Conservation (phyloP, 1,140 invertebrate species). For the Drosophila funebris region DNA sequence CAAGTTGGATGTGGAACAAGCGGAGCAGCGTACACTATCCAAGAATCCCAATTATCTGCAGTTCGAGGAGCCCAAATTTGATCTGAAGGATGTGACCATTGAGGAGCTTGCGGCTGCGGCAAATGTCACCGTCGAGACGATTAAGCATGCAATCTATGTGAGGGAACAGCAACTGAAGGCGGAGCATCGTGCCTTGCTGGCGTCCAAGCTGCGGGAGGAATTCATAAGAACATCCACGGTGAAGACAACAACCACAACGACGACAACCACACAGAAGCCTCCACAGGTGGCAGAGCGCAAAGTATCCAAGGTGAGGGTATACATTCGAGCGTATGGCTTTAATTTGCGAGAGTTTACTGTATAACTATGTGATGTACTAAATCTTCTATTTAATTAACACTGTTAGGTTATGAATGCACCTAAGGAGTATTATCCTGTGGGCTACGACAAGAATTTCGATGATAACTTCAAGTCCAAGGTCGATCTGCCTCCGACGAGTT, state of each 20-base stretch:
- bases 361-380: background rate
- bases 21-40: slow-evolving; percentile 42
- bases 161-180: slow-evolving; percentile 88
- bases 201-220: slow-evolving; percentile 69
- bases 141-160: slow-evolving; percentile 88
- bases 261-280: slow-evolving; percentile 61
- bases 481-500: slow-evolving; percentile 92
- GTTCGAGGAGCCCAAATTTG: slow-evolving; percentile 77
- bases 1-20: slow-evolving; percentile 36
- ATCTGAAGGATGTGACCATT: slow-evolving; percentile 85
- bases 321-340: too few relatives aligned
- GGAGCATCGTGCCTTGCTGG: slow-evolving; percentile 71
- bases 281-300: slow-evolving; percentile 63
- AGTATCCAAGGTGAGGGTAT: slow-evolving; percentile 68
- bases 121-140: slow-evolving; percentile 89
- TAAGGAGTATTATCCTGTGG: slow-evolving; percentile 93
- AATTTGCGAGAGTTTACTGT: too few relatives aligned
- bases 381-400: background rate
- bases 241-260: slow-evolving; percentile 84
- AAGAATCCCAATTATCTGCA: slow-evolving; percentile 76
- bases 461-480: slow-evolving; percentile 93
- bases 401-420: slow-evolving; percentile 93
- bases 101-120: slow-evolving; percentile 87
- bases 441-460: slow-evolving; percentile 94
- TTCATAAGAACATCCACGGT: slow-evolving; percentile 83